Evolutionary conservation across 2,888 invertebrate genomes (phyloP), one percentile per base, ranked within the genome.

Genomic region (Papilio demoleus): DNA sequence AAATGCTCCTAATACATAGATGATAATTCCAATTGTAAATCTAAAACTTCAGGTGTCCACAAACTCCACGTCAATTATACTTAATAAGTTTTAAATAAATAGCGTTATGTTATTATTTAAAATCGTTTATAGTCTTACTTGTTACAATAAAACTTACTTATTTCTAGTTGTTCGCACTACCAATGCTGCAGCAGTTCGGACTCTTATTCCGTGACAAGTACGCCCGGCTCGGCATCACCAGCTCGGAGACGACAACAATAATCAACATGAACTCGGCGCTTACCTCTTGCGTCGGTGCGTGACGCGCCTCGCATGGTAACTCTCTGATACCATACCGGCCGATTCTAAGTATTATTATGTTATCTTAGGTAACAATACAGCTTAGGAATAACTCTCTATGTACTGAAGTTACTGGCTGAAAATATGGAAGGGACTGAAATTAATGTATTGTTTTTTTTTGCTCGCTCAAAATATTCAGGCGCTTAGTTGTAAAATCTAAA

Each of bases 191-290:
- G 84, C 95, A 95, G 78, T 96, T 96, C 77, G 96, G 96, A 0
- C 91, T 96, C 31, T 88, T 96, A 68, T 96, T 95, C 81, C 93
- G 95, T 19, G 94, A 95, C 75, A 94, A 94, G 75, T 94, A 96
- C 74, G 76, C 86, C 4, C 83, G 90, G 3, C 87, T 96, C 69
- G 94, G 94, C 71, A 93, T 96, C 81, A 89, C 91, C 77, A 94
- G 94, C 74, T 94, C 95, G 6, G 93, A 96, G 87, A 95, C 94
- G 36, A 95, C 96, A 34, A 94, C 95, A 63, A 94, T 96, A 76
- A 94, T 95, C 80, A 96, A 96, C 86, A 92, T 95, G 77, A 94
- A 96, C 89, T 93, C 94, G 24, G 95, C 96, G 38, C 93, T 95
- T 75, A 95, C 94, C 74, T 94, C 95, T 75, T 94, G 94, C 86